These are phyloP conservation scores for Galbula dea DNA, from an alignment of 2,113 vertebrate species.

Conservation along the genomic window DNA sequence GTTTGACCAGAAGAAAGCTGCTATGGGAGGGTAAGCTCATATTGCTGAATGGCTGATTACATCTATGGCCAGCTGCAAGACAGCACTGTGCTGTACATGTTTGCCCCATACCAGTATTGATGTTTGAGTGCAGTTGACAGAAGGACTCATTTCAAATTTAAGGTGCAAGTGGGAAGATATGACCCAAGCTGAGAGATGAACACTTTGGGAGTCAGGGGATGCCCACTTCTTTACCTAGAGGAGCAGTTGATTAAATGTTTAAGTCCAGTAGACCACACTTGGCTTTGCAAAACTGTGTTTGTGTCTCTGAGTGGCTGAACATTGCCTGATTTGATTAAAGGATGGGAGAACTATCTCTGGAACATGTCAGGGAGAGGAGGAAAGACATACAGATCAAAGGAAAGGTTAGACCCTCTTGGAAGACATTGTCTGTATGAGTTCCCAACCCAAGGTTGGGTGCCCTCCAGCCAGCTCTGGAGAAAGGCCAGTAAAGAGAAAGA, in stretches of 20 bases:
- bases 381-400: neutral
- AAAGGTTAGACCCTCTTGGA: neutral
- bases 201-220: accelerated
- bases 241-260: neutral
- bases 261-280: neutral
- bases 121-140: neutral
- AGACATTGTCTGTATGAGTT: neutral
- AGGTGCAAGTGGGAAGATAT: neutral
- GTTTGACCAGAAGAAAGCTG: neutral
- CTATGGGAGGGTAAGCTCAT: neutral
- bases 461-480: neutral
- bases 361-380: neutral
- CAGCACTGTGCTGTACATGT: neutral
- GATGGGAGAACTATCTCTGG: neutral
- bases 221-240: neutral
- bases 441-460: neutral
- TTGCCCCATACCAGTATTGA: accelerated
- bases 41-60: neutral
- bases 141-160: neutral
- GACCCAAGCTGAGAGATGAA: neutral
- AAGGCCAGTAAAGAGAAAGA: neutral
- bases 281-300: neutral
- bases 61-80: neutral
- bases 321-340: neutral
- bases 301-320: neutral